A percentile compares a stretch with the other conserved stretches of the same genome.
Evolutionary conservation across 53 echinoderm and acorn worm genomes (phyloP).

Genomic region (Holothuria scabra): DNA sequence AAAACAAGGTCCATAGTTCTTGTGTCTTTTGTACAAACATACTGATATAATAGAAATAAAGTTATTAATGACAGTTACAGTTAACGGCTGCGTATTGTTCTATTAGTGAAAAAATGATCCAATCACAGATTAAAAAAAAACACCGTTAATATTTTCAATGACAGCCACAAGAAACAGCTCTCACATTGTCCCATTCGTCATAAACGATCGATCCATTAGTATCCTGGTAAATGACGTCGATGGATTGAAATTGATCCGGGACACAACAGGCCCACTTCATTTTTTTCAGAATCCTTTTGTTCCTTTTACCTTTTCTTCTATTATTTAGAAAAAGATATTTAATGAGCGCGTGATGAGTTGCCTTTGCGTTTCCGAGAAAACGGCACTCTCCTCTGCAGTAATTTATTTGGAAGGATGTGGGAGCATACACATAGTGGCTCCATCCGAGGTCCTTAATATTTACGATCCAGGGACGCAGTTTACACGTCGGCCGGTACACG

Average conservation of each 20-base stretch:
- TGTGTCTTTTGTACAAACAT: too few relatives aligned
- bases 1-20: too few relatives aligned
- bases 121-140: too few relatives aligned
- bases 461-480: conserved; percentile 8
- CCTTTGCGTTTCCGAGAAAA: not conserved
- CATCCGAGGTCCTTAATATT: conserved; percentile 7
- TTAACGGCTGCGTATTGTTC: too few relatives aligned
- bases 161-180: conserved; percentile 17
- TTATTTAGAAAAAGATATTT: not conserved
- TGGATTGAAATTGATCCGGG: not conserved
- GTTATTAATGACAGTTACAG: too few relatives aligned
- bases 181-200: not conserved
- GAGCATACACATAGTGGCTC: not conserved
- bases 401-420: not conserved
- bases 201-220: not conserved
- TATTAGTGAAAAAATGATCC: too few relatives aligned
- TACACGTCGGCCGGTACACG: not conserved
- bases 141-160: not conserved
- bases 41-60: too few relatives aligned
- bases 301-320: not conserved
- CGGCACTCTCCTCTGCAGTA: conserved; percentile 16
- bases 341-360: not conserved
- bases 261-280: conserved; percentile 10
- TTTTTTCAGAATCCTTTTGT: not conserved
- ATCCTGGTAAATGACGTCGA: not conserved